Conservation (phyloP, 2,113 vertebrate genomes). For the Mobula hypostoma region DNA sequence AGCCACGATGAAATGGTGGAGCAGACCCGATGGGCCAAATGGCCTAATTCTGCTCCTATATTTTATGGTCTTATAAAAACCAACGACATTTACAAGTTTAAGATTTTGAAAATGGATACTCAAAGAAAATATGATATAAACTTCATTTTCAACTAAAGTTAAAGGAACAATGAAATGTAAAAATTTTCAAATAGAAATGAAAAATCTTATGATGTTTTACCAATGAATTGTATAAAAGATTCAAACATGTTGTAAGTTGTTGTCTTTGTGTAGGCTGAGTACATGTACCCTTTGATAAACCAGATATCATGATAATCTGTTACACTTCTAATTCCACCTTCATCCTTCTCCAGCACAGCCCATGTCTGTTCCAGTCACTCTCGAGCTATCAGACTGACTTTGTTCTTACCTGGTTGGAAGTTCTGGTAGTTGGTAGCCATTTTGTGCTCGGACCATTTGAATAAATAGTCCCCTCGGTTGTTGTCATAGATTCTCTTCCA, state of each 20-base stretch:
- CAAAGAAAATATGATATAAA: too few relatives aligned
- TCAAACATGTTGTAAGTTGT: background rate
- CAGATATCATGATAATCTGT: background rate
- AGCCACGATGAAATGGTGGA: too few relatives aligned
- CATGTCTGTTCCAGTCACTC: background rate
- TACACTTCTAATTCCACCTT: background rate
- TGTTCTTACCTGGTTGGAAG: constrained; percentile 72
- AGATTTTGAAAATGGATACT: too few relatives aligned
- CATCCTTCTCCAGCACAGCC: background rate
- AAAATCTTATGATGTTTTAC: too few relatives aligned
- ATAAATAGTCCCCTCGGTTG: constrained; percentile 65
- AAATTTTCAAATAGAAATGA: too few relatives aligned
- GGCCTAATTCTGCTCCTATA: too few relatives aligned
- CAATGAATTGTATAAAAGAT: too few relatives aligned
- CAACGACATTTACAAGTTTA: too few relatives aligned
- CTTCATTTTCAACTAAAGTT: too few relatives aligned
- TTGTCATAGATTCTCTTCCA: constrained; percentile 74
- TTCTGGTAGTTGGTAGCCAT: constrained; percentile 56
- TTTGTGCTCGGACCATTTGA: constrained; percentile 83
- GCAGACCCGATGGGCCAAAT: too few relatives aligned
- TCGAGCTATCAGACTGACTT: background rate
- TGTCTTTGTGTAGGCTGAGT: background rate
- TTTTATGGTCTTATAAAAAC: too few relatives aligned
- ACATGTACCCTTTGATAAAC: background rate
- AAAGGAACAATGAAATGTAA: too few relatives aligned